Conservation (phyloP, 2,113 vertebrate species). For the Phasianus colchicus region DNA sequence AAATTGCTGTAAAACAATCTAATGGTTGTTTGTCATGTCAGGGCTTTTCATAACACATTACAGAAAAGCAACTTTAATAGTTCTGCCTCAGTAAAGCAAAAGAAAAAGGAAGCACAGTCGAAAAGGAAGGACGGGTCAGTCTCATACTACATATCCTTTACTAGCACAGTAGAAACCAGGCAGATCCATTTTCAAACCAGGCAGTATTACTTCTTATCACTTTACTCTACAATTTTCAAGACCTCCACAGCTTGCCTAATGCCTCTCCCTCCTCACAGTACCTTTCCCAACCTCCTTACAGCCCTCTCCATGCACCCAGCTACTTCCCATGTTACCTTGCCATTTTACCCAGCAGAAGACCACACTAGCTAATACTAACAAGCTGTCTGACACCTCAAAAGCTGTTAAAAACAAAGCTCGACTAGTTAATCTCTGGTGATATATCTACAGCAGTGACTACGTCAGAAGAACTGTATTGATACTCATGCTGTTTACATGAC, state of each 20-base stretch:
- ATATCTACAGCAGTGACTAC: neutral
- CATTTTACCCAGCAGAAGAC: neutral
- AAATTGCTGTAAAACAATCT: neutral
- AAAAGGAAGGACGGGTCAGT: neutral
- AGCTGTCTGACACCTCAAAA: neutral
- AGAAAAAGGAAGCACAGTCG: neutral
- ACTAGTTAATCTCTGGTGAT: neutral
- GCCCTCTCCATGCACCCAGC: neutral
- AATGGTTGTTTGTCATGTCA: neutral
- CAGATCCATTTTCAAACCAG: conserved; percentile 17
- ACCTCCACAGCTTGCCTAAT: neutral
- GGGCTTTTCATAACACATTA: neutral
- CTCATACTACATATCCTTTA: neutral
- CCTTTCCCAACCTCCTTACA: neutral
- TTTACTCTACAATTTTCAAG: neutral
- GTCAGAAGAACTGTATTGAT: neutral
- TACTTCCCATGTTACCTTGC: neutral
- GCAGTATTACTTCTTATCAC: neutral
- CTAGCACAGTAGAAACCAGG: neutral
- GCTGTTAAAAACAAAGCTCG: neutral
- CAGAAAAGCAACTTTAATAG: neutral
- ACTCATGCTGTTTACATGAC: neutral
- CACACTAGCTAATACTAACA: neutral
- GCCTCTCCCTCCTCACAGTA: neutral
- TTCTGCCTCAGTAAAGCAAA: neutral